phyloP scores from a whole-genome alignment of 2,888 invertebrate species.

The Gibbula magus region DNA sequence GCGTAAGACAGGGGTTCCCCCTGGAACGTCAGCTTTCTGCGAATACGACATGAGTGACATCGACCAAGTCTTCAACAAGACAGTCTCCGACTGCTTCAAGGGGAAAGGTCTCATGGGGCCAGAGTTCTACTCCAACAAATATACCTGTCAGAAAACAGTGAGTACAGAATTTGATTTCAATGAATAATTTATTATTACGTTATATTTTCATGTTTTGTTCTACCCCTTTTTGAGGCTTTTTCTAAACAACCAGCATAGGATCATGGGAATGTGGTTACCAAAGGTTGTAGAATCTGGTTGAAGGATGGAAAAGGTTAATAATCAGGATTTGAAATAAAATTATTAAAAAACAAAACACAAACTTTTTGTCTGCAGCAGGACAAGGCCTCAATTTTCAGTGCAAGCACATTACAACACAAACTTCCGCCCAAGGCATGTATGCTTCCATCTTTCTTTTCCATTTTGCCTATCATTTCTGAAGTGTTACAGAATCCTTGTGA shows the following conservation, averaged over 20 bases:
- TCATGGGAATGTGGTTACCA: neutral
- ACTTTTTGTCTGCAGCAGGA: too few relatives aligned
- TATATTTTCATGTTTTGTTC: neutral
- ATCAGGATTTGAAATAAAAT: too few relatives aligned
- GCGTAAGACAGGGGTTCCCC: conserved; percentile 38
- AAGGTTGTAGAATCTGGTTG: too few relatives aligned
- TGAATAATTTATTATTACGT: too few relatives aligned
- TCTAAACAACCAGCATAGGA: neutral
- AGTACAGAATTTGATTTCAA: conserved; percentile 32
- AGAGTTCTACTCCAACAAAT: conserved; percentile 45
- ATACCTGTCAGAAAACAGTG: conserved; percentile 51
- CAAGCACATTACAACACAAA: too few relatives aligned
- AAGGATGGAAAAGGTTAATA: too few relatives aligned
- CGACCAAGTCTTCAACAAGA: conserved; percentile 93
- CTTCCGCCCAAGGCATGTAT: too few relatives aligned
- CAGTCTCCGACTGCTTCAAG: conserved; percentile 95
- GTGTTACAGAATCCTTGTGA: neutral
- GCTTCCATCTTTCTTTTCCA: neutral
- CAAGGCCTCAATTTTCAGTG: too few relatives aligned
- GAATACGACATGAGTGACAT: conserved; percentile 94
- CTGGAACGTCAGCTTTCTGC: conserved; percentile 91
- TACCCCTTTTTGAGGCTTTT: neutral
- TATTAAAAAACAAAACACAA: too few relatives aligned
- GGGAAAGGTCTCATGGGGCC: conserved; percentile 82
- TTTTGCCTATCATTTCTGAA: neutral